Evolutionary conservation across 2,888 invertebrate genomes (phyloP), one percentile per base, ranked within the genome.

Genomic region (Phymatocera aterrima): DNA sequence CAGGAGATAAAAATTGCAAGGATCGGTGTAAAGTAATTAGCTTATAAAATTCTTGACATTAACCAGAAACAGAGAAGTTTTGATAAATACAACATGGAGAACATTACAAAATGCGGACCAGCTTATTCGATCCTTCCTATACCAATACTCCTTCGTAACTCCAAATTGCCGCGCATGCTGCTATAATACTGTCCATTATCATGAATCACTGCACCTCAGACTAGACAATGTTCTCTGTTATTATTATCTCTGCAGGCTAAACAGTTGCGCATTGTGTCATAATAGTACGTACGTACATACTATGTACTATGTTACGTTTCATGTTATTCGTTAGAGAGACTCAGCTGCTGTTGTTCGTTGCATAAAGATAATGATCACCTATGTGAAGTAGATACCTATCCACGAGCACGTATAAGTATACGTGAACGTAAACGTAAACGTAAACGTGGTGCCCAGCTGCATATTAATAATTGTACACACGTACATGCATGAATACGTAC

Each of bases 201-300:
- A 46, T 68, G 46, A 68, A 68, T 68, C 68, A 68, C 34, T 46
- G 43, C n/a, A n/a, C 24, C 68, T 68, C 46, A 24, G 46, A 48
- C 72, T 28, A 34, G 72, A 51, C 72, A 72, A 51, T 72, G 72
- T 72, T 51, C 72, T 51, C n/a, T 51, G 72, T 48, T 31, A 51
- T 48, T 48, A 51, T 51, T 18, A 72, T 34, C 51, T 51, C 10
- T 18, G 28, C n/a, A n/a, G 28, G 18, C 18, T 34, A 18, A 72
- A 72, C 72, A 51, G 43, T 37, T 34, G 34, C 48, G 31, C 34
- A 51, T n/a, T 48, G 51, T 51, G 18, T 51, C 31, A 61, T 24
- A 12, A 72, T 48, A 72, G 18, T 31, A 28, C 46, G 46, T 31
- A 4, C 31, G 15, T 28, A 28, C 12, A 18, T 15, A n/a, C 10